Conservation (phyloP, 2,113 vertebrate genomes). For the Corythornis vintsioides region DNA sequence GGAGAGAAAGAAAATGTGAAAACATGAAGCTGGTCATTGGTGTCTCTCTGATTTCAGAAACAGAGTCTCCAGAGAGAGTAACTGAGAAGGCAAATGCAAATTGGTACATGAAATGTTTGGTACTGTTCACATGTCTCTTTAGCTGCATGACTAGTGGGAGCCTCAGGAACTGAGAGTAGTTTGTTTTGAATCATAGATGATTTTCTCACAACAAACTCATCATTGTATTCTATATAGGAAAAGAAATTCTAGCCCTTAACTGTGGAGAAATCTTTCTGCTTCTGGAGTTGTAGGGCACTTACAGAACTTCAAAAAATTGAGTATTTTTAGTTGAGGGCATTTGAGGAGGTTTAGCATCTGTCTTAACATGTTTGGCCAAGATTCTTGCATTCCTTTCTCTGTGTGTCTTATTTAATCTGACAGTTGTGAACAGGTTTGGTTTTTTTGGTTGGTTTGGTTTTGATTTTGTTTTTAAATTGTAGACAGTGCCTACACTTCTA, state of each 20-base stretch:
- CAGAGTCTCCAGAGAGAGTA: background rate
- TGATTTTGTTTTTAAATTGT: background rate
- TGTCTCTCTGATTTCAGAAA: background rate
- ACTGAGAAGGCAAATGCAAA: background rate
- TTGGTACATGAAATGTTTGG: background rate
- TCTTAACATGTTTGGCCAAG: conserved; percentile 41
- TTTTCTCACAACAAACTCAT: background rate
- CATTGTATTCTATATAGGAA: background rate
- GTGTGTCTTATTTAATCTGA: background rate
- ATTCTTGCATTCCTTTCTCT: background rate
- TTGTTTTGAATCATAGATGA: background rate
- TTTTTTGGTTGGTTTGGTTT: too few species aligned
- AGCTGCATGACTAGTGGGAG: background rate
- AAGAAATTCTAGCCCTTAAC: background rate
- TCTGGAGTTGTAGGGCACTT: conserved; percentile 8
- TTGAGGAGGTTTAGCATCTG: conserved; percentile 44
- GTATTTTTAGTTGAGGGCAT: conserved; percentile 6
- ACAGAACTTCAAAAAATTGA: background rate
- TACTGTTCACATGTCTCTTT: background rate
- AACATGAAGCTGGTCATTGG: background rate
- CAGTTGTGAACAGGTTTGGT: background rate
- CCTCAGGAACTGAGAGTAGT: background rate
- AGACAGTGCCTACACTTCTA: background rate
- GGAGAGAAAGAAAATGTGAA: background rate
- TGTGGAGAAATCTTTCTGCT: conserved; percentile 16